Conservation (phyloP, 1,140 invertebrate species). For the Drosophila seguyi region DNA sequence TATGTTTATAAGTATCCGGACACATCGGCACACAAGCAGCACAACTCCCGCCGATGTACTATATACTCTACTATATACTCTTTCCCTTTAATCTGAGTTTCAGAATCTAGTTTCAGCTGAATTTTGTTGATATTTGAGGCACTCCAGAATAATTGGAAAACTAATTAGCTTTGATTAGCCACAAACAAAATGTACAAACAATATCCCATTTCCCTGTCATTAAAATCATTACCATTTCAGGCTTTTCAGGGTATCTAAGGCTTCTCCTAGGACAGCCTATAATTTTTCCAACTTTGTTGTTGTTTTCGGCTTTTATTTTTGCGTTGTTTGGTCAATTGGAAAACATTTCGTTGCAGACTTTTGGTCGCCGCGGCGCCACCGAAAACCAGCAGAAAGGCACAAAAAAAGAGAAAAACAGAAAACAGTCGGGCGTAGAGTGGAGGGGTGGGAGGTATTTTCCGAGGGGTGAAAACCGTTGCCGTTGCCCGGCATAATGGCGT, state of each 20-base stretch:
- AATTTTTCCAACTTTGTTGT: conserved; percentile 4
- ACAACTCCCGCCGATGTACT: background rate
- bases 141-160: too few species aligned
- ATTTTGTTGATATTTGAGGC: background rate
- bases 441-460: background rate
- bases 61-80: conserved; percentile 4
- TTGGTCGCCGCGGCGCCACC: conserved; percentile 58
- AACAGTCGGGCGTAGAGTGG: background rate
- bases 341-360: conserved; percentile 83
- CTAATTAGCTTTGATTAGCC: too few species aligned
- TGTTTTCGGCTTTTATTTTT: conserved; percentile 68
- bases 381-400: conserved; percentile 1
- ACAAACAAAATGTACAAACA: too few species aligned
- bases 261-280: background rate
- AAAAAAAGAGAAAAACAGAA: conserved; percentile 2
- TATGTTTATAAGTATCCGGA: conserved; percentile 77
- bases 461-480: conserved; percentile 23
- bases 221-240: background rate
- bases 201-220: too few species aligned
- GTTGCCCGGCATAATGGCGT: conserved; percentile 77
- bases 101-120: background rate
- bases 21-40: conserved; percentile 37
- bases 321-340: conserved; percentile 82
- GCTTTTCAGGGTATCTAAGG: background rate
- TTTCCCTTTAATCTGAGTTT: background rate